A percentile compares a stretch with the other conserved stretches of the same genome.
Conservation (phyloP, 2,888 invertebrate genomes). For the Microdon myrmicae region DNA sequence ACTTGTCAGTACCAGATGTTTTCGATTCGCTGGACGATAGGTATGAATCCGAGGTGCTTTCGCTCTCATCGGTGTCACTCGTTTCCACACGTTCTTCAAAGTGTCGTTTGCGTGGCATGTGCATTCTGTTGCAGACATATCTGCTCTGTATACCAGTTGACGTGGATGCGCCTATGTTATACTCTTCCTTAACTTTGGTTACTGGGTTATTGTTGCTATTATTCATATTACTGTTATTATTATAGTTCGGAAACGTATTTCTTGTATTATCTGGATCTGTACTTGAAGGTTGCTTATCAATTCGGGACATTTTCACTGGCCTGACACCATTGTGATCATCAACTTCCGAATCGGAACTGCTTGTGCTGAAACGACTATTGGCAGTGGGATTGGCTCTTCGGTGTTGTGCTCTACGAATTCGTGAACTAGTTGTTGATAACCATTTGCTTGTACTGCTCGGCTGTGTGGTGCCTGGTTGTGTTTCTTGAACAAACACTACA, state of each 20-base stretch:
- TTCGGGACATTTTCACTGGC: constrained; percentile 4
- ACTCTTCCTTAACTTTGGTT: constrained; percentile 54
- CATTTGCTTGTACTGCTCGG: constrained; percentile 32
- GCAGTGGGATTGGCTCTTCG: constrained; percentile 24
- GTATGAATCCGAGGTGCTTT: constrained; percentile 11
- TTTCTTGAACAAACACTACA: constrained; percentile 64
- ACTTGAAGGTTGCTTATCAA: constrained; percentile 3
- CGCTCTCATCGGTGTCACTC: constrained; percentile 32
- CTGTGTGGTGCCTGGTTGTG: constrained; percentile 24
- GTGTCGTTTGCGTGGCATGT: constrained; percentile 11
- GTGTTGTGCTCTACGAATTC: constrained; percentile 22
- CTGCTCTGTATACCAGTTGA: constrained; percentile 59
- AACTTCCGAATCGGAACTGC: constrained; percentile 39
- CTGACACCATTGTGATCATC: constrained; percentile 7
- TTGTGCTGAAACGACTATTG: constrained; percentile 40
- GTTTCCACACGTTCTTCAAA: constrained; percentile 9
- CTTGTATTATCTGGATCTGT: not conserved
- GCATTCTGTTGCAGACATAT: constrained; percentile 21
- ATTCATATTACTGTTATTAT: too few species aligned
- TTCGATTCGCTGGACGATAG: constrained; percentile 14
- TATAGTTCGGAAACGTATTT: constrained; percentile 18
- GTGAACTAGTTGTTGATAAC: constrained; percentile 34
- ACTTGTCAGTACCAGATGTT: constrained; percentile 36
- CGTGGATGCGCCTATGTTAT: constrained; percentile 61
- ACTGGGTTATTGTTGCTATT: constrained; percentile 7